Conservation (phyloP, 2,888 invertebrate genomes). For the Tenthredo distinguenda region DNA sequence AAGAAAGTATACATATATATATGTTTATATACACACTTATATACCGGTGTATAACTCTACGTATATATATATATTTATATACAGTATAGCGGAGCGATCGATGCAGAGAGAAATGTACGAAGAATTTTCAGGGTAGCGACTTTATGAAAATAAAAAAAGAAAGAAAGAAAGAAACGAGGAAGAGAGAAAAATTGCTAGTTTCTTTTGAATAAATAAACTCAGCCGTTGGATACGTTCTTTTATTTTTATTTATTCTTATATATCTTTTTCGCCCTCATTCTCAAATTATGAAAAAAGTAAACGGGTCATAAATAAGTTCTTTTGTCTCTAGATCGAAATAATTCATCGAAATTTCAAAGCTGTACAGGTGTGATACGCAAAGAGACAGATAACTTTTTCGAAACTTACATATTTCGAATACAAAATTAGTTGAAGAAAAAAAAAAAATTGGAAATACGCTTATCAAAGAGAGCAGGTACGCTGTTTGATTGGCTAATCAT, state of each 20-base stretch:
- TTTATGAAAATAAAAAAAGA: background rate
- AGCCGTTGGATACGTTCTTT: background rate
- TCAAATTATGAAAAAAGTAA: background rate
- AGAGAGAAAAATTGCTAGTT: background rate
- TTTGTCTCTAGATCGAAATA: too few species aligned
- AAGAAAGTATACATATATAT: constrained; percentile 15
- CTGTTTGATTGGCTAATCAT: constrained; percentile 10
- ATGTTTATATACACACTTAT: background rate
- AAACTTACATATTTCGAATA: background rate
- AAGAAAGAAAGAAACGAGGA: background rate
- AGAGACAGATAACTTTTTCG: background rate
- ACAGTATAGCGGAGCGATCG: constrained; percentile 24
- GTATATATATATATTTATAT: background rate
- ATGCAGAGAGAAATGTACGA: constrained; percentile 19
- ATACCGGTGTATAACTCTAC: background rate
- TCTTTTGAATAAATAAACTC: background rate
- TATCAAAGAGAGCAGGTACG: background rate
- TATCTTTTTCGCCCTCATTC: background rate
- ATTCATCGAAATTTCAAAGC: background rate
- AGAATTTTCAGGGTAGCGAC: constrained; percentile 12
- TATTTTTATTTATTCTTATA: background rate
- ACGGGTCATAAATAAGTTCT: background rate
- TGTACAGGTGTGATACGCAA: background rate
- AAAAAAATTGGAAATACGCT: background rate
- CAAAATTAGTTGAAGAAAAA: background rate